Evolutionary conservation across 2,888 invertebrate genomes (phyloP).

Genomic region (Seladonia tumulorum): DNA sequence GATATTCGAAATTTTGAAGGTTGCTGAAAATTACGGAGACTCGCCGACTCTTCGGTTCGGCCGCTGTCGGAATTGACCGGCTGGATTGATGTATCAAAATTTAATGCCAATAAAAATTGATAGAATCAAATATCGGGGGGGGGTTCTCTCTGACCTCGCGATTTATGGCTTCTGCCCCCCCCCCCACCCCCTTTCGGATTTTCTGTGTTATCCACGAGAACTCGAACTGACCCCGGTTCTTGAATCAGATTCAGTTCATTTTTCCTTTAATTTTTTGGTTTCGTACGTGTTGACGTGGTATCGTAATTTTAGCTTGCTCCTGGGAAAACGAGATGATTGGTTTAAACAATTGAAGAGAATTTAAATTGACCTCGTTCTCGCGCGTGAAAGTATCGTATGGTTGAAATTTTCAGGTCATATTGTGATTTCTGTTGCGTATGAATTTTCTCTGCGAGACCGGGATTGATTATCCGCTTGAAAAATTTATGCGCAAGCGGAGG

Average conservation of each 20-base stretch:
- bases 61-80: neutral
- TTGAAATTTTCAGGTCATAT: neutral
- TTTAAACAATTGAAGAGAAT: neutral
- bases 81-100: neutral
- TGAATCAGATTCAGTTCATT: neutral
- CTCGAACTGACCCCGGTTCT: neutral
- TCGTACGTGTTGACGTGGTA: too few relatives aligned
- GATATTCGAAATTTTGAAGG: neutral
- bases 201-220: neutral
- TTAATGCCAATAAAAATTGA: slow-evolving; percentile 6
- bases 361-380: too few relatives aligned
- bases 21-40: neutral
- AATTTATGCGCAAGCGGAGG: neutral
- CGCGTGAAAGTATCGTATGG: too few relatives aligned
- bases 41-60: neutral
- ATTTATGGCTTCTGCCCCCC: neutral
- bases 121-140: neutral
- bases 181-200: neutral
- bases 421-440: neutral
- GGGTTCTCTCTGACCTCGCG: too few relatives aligned
- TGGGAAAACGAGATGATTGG: neutral
- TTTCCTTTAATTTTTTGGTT: neutral
- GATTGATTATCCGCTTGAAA: neutral
- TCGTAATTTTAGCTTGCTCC: neutral
- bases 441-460: neutral